phyloP scores from a whole-genome alignment of 2,797 vertebrate genomes.

The Manis pentadactyla region DNA sequence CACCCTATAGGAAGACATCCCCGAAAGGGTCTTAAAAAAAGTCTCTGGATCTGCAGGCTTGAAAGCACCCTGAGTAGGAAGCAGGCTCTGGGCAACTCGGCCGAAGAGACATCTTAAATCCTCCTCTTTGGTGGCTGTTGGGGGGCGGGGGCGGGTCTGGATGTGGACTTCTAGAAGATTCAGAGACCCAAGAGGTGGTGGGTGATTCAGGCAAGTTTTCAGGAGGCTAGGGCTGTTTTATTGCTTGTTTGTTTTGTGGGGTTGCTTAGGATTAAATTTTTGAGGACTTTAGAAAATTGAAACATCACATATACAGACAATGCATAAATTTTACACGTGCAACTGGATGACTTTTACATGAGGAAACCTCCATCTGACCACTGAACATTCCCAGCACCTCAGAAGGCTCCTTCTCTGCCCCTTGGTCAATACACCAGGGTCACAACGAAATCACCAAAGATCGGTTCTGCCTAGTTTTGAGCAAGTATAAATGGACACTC shows the following conservation, averaged over 20 bases:
- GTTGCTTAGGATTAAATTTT: not conserved
- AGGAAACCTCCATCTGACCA: not conserved
- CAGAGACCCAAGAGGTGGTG: fast-evolving
- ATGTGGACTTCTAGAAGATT: not conserved
- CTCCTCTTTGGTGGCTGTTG: too few species aligned
- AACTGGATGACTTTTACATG: fast-evolving
- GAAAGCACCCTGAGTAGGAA: not conserved
- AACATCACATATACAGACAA: not conserved
- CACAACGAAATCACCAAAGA: fast-evolving
- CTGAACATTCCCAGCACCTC: fast-evolving
- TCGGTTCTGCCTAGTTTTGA: fast-evolving
- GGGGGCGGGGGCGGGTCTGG: not conserved
- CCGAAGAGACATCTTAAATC: fast-evolving
- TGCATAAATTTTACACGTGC: fast-evolving
- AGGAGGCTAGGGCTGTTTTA: not conserved
- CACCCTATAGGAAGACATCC: not conserved
- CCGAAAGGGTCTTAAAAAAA: not conserved
- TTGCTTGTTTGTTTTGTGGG: not conserved
- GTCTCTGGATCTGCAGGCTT: constrained; percentile 17
- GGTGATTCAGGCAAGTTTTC: too few species aligned
- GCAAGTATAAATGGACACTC: fast-evolving
- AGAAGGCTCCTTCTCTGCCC: not conserved
- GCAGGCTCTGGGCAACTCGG: not conserved
- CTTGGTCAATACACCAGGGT: fast-evolving
- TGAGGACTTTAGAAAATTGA: not conserved